These are phyloP conservation scores for Syritta pipiens DNA, from an alignment of 2,888 invertebrate genomes.

Conservation along the genomic window DNA sequence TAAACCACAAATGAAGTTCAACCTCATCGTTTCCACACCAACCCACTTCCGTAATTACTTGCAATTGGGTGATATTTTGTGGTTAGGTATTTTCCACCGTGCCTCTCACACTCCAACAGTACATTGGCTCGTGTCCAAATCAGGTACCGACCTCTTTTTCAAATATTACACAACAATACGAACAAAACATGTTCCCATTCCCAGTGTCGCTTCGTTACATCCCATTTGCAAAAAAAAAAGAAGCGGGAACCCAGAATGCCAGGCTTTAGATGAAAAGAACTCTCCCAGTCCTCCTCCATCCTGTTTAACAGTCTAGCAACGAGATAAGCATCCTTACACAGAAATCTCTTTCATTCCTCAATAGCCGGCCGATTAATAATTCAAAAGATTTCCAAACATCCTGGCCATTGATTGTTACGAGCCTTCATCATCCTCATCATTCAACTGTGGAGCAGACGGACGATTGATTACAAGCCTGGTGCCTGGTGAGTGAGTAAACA, in stretches of 20 bases:
- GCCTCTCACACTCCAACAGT: too few relatives aligned
- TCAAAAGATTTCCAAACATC: conserved; percentile 49
- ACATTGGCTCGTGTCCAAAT: conserved; percentile 8
- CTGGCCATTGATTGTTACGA: conserved; percentile 54
- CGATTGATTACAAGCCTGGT: too few relatives aligned
- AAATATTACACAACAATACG: not conserved
- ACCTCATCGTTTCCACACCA: too few relatives aligned
- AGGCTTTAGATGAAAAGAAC: too few relatives aligned
- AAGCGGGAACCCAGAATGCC: too few relatives aligned
- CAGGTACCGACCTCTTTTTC: not conserved
- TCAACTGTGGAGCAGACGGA: conserved; percentile 19
- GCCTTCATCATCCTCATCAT: conserved; percentile 47
- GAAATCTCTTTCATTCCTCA: conserved; percentile 44
- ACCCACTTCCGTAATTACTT: too few relatives aligned
- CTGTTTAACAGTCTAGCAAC: conserved; percentile 23
- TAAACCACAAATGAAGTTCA: too few relatives aligned
- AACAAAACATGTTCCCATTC: too few relatives aligned
- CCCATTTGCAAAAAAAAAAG: too few relatives aligned
- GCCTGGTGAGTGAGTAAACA: too few relatives aligned
- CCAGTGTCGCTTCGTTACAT: too few relatives aligned
- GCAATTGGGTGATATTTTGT: not conserved
- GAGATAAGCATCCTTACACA: conserved; percentile 50
- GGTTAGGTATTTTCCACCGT: not conserved
- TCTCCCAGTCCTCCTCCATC: not conserved
- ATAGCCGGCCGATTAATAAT: conserved; percentile 59